phyloP scores from a whole-genome alignment of 2,888 invertebrate genomes.

The Hipparchia semele region DNA sequence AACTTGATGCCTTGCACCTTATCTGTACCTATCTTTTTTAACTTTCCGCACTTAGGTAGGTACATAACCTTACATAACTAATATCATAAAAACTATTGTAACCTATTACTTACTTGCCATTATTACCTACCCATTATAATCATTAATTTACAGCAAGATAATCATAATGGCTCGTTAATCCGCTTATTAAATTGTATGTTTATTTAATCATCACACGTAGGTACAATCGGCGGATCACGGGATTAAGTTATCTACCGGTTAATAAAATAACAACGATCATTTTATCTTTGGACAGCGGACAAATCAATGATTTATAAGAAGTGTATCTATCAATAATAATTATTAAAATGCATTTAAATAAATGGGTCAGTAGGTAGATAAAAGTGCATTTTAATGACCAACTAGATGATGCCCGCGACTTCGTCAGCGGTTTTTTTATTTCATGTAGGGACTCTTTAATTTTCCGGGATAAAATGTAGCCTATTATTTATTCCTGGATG shows the following conservation, averaged over 20 bases:
- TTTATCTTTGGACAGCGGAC: not conserved
- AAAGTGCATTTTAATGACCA: not conserved
- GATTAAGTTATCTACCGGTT: not conserved
- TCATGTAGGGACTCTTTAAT: too few species aligned
- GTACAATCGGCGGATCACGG: not conserved
- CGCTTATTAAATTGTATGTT: conserved; percentile 1
- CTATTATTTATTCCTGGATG: too few species aligned
- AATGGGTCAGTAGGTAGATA: not conserved
- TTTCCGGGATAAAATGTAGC: too few species aligned
- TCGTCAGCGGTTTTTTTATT: not conserved
- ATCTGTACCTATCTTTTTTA: too few species aligned
- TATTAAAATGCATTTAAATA: not conserved
- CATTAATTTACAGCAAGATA: too few species aligned
- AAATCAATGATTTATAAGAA: not conserved
- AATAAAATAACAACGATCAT: not conserved
- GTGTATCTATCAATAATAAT: not conserved
- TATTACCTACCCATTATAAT: too few species aligned
- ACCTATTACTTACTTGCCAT: too few species aligned
- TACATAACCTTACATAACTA: too few species aligned
- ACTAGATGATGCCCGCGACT: not conserved
- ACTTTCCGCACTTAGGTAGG: too few species aligned
- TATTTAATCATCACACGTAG: not conserved
- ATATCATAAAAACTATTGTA: too few species aligned
- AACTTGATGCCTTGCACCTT: too few species aligned
- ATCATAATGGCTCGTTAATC: not conserved